A percentile compares a stretch with the other conserved stretches of the same genome.
These are phyloP conservation scores for Paraescarpia echinospica DNA, from an alignment of 1,140 invertebrate species.

Conservation along the genomic window DNA sequence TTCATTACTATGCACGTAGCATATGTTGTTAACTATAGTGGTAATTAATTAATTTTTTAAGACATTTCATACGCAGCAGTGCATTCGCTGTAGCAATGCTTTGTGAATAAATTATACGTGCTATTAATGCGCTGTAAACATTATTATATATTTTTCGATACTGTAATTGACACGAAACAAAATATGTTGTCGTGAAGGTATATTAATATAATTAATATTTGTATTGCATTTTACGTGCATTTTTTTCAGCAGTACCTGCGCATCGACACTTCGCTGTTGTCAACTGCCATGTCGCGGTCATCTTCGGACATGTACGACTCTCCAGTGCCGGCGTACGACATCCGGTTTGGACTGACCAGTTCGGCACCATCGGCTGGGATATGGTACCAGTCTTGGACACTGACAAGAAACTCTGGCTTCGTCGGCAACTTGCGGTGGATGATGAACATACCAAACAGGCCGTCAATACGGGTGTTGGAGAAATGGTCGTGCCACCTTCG, in stretches of 20 bases:
- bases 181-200: too few relatives aligned
- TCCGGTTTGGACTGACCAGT: conserved; percentile 6
- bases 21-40: too few relatives aligned
- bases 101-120: too few relatives aligned
- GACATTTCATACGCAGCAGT: too few relatives aligned
- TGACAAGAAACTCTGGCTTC: background rate
- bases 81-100: too few relatives aligned
- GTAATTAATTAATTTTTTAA: too few relatives aligned
- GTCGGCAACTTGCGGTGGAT: conserved; percentile 13
- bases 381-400: conserved; percentile 19
- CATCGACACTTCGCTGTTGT: background rate
- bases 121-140: too few relatives aligned
- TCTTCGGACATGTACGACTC: background rate
- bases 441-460: conserved; percentile 18
- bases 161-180: too few relatives aligned
- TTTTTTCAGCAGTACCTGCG: background rate
- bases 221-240: too few relatives aligned
- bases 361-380: background rate
- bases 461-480: conserved; percentile 15
- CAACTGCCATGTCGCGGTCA: conserved; percentile 2
- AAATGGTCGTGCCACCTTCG: background rate
- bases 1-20: too few relatives aligned
- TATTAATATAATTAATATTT: too few relatives aligned
- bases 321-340: background rate
- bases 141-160: too few relatives aligned